phyloP scores from a whole-genome alignment of 1,140 invertebrate genomes.

The Scaptomyza montana region DNA sequence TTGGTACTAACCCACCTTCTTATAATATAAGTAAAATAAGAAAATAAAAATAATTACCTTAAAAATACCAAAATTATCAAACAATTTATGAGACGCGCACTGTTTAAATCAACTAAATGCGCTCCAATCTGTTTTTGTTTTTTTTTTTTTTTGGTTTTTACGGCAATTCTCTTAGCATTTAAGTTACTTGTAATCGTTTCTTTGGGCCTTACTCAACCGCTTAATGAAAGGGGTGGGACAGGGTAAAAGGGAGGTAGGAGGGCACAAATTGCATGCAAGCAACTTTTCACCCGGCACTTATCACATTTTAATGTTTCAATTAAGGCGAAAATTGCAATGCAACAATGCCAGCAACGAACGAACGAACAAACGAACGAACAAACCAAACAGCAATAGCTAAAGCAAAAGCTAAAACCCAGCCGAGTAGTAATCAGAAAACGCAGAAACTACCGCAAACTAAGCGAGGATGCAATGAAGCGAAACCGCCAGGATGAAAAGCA shows the following conservation, averaged over 20 bases:
- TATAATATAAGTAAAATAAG: too few relatives aligned
- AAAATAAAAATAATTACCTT: too few relatives aligned
- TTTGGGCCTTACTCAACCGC: not conserved
- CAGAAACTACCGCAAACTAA: conserved; percentile 60
- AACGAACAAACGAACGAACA: not conserved
- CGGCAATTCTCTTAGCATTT: not conserved
- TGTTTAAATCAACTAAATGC: not conserved
- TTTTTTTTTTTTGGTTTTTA: not conserved
- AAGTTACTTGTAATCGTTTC: not conserved
- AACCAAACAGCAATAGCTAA: not conserved
- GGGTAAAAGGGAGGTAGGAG: not conserved
- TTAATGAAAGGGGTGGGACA: conserved; percentile 40
- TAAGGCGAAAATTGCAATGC: conserved; percentile 79
- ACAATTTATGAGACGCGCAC: not conserved
- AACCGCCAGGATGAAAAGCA: conserved; percentile 61
- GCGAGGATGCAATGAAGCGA: conserved; percentile 72
- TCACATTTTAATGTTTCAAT: conserved; percentile 84
- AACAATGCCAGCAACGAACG: conserved; percentile 34
- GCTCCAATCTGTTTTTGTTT: conserved; percentile 4
- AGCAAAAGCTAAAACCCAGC: conserved; percentile 2
- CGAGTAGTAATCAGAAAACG: conserved; percentile 27
- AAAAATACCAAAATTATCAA: not conserved
- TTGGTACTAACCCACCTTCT: too few relatives aligned
- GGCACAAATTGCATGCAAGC: conserved; percentile 56
- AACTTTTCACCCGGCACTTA: conserved; percentile 79